Percentiles rank a stretch among this genome's conserved stretches.
Evolutionary conservation across 1,140 invertebrate genomes (phyloP).

Genomic region (Drosophila rufa): DNA sequence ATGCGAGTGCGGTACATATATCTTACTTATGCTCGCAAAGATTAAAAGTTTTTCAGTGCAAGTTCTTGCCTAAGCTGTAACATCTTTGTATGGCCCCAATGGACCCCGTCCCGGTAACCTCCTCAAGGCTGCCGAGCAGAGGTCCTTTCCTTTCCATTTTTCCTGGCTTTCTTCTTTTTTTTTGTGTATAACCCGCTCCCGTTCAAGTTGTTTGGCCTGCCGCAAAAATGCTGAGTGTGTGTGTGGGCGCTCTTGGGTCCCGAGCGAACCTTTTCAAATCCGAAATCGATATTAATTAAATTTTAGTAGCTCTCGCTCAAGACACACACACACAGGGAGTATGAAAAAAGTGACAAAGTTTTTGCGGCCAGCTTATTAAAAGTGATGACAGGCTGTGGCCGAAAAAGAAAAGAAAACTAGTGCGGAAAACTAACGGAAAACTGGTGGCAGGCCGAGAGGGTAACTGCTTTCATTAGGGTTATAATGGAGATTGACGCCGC

Average conservation of each 20-base stretch:
- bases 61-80: constrained; percentile 82
- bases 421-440: neutral
- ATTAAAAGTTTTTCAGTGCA: constrained; percentile 83
- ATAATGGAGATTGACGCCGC: constrained; percentile 56
- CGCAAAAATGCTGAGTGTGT: constrained; percentile 41
- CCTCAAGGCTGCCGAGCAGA: constrained; percentile 13
- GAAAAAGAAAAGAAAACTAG: constrained; percentile 20
- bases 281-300: constrained; percentile 82
- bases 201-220: constrained; percentile 66
- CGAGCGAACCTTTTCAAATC: constrained; percentile 74
- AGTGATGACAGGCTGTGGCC: constrained; percentile 76
- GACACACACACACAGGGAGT: constrained; percentile 5
- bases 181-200: constrained; percentile 51
- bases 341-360: constrained; percentile 63
- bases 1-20: constrained; percentile 63
- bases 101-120: constrained; percentile 11
- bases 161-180: constrained; percentile 5
- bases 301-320: constrained; percentile 74
- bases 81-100: constrained; percentile 73
- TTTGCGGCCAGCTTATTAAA: constrained; percentile 80
- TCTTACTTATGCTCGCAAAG: constrained; percentile 81
- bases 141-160: constrained; percentile 19
- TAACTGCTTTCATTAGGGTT: constrained; percentile 55
- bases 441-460: neutral
- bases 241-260: constrained; percentile 19